A percentile compares a stretch with the other conserved stretches of the same genome.
These are phyloP conservation scores for Suricata suricatta DNA, from an alignment of 2,113 vertebrate genomes.

Conservation along the genomic window DNA sequence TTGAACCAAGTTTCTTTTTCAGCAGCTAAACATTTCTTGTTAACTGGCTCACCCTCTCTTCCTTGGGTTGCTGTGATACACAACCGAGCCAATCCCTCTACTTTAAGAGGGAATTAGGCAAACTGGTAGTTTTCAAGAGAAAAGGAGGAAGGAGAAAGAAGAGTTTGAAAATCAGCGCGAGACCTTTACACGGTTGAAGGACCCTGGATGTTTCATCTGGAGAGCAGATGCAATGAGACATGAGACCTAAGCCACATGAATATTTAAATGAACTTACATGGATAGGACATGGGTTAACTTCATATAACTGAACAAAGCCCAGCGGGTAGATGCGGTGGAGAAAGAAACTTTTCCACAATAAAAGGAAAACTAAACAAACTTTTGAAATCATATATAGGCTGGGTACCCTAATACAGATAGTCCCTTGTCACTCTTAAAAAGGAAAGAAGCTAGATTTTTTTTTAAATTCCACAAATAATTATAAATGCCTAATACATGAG, in stretches of 20 bases:
- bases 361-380: neutral
- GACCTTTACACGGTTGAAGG: neutral
- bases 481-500: neutral
- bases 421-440: neutral
- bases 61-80: neutral
- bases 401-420: neutral
- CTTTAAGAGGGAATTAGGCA: neutral
- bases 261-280: neutral
- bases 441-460: neutral
- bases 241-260: neutral
- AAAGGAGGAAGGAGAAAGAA: constrained; percentile 15
- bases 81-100: neutral
- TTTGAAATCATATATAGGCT: neutral
- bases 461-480: neutral
- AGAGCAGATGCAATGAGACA: neutral
- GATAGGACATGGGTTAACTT: neutral
- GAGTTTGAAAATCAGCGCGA: neutral
- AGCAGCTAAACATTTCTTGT: constrained; percentile 56
- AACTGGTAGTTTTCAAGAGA: neutral
- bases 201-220: neutral
- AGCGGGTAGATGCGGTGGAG: neutral
- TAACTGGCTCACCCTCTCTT: constrained; percentile 51
- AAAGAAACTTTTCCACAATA: neutral
- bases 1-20: constrained; percentile 61
- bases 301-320: neutral